Percentiles rank a stretch among this genome's conserved stretches.
These are phyloP conservation scores for Petroica traversi DNA, from an alignment of 2,113 vertebrate species.

Conservation along the genomic window DNA sequence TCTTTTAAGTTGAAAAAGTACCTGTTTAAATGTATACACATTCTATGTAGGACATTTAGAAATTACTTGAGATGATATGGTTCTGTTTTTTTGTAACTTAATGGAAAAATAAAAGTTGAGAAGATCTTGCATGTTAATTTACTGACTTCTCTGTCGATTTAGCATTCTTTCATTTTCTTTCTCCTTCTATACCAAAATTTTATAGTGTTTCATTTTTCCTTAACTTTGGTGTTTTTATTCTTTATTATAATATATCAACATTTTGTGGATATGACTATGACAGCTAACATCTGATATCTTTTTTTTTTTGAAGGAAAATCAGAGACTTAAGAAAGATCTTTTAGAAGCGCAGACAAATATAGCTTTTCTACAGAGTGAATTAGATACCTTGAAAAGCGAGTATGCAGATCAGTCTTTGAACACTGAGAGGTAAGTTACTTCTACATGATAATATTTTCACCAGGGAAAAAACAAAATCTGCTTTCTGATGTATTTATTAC, in stretches of 20 bases:
- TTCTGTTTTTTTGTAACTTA: neutral
- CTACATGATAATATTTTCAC: neutral
- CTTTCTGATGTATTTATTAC: neutral
- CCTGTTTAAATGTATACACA: neutral
- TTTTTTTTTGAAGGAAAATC: slow-evolving; percentile 84
- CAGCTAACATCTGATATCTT: neutral
- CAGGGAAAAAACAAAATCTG: neutral
- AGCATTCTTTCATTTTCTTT: neutral
- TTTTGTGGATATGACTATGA: neutral
- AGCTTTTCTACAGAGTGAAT: slow-evolving; percentile 90
- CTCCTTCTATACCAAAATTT: neutral
- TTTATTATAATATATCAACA: neutral
- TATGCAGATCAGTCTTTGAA: slow-evolving; percentile 90
- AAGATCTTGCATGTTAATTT: neutral
- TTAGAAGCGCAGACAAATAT: slow-evolving; percentile 91
- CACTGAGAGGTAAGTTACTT: slow-evolving; percentile 81
- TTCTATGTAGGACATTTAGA: neutral
- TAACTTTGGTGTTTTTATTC: neutral
- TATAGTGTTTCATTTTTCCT: neutral
- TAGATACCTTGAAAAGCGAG: slow-evolving; percentile 92
- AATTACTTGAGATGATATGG: neutral
- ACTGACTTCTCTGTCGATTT: neutral
- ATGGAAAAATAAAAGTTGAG: neutral
- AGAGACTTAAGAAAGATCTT: slow-evolving; percentile 91
- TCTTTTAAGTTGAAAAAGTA: neutral